phyloP scores from a whole-genome alignment of 2,113 vertebrate species.

The Climacteris rufus region DNA sequence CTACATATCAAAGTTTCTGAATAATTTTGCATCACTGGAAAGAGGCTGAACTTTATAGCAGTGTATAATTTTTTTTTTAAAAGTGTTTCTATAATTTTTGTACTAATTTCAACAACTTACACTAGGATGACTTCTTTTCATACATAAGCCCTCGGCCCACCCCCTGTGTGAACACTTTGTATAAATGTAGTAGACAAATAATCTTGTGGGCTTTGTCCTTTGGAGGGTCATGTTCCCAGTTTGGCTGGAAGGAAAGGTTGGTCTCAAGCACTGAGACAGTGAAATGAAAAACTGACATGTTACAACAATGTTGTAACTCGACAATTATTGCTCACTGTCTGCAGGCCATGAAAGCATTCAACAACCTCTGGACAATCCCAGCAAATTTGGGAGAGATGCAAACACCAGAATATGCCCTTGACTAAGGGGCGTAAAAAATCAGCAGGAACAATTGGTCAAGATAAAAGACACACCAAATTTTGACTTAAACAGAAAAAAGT shows the following conservation, averaged over 20 bases:
- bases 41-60: not conserved
- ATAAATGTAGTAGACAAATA: not conserved
- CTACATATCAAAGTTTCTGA: not conserved
- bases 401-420: not conserved
- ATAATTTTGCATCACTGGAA: not conserved
- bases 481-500: not conserved
- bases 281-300: not conserved
- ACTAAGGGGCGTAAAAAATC: not conserved
- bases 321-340: not conserved
- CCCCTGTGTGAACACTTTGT: not conserved
- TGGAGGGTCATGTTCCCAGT: not conserved
- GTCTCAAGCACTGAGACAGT: not conserved
- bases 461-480: not conserved
- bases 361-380: not conserved
- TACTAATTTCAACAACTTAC: not conserved
- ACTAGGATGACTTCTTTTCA: not conserved
- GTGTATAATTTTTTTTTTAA: not conserved
- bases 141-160: not conserved
- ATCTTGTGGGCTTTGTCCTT: not conserved
- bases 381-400: not conserved
- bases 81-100: not conserved
- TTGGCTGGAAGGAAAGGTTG: not conserved
- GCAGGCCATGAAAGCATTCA: not conserved
- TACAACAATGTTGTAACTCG: not conserved
- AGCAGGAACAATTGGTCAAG: not conserved